Base-by-base conservation (phyloP, 2,888 invertebrate species). In the Heliconius charithonia region DNA sequence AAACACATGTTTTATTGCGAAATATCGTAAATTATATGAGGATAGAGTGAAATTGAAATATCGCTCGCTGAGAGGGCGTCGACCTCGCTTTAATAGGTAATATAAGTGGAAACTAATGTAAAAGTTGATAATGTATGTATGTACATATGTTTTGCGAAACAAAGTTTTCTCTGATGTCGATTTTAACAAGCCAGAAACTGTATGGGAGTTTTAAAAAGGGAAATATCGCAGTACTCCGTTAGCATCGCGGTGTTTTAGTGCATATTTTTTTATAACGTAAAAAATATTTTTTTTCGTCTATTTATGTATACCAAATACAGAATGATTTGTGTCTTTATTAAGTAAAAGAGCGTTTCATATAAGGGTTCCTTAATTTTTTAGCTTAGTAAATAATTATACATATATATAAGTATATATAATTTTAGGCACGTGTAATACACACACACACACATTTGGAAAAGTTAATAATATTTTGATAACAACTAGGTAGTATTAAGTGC, bases 71-170 rank as follows among this genome's bases (percentile, higher is more conserved):
- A 51, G 56, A 72, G 77, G 41, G 27, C 72, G 51, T 56, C 37
- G 37, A 77, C 77, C 77, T 72, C 32, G 27, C 70, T 51, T 77
- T 72, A 77, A 45, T 72, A 63, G 71, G 32, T 63, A 65, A 71
- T 77, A 32, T 62, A 29, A 62, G 76, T 62, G 70, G 59, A 72
- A 56, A 65, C 66, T 37, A 37, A 72, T 62, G 41, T 77, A 62
- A 65, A 76, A 76, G 72, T 63, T 51, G 71, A 65, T 70, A 71
- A 65, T 62, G 2, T 41, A 71, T 29, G 4, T 59, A 70, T 19
- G 66, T 70, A 62, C 12, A 29, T 29, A 37, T 37, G 37, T 76
- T 32, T 19, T 41, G 59, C 9, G 19, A 29, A 51, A 56, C 32
- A 63, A 74, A 74, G 27, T 75, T 75, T 75, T 32, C n/a, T 32